These are phyloP conservation scores for Cossypha heuglini DNA, from an alignment of 2,797 vertebrate genomes.

Conservation along the genomic window DNA sequence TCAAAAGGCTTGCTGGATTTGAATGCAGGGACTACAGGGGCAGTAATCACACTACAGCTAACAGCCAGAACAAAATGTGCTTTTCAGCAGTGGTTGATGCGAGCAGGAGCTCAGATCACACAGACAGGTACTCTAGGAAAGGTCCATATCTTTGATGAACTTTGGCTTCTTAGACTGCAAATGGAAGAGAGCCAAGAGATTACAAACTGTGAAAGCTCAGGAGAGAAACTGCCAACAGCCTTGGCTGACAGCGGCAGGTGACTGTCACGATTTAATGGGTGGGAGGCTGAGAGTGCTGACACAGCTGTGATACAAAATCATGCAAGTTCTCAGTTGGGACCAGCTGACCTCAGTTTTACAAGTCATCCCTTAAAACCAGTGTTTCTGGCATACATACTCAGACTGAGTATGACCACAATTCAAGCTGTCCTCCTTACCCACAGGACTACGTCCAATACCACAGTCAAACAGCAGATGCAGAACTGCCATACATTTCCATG, in stretches of 20 bases:
- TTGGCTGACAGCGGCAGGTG: background rate
- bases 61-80: background rate
- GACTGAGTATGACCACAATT: rapidly evolving
- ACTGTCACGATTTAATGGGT: background rate
- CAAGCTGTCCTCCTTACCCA: background rate
- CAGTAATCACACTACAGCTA: background rate
- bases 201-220: background rate
- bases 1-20: background rate
- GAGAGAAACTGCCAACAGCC: background rate
- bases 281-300: background rate
- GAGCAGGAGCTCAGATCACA: background rate
- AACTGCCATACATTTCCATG: background rate
- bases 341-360: background rate
- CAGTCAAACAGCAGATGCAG: background rate
- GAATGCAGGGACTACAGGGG: background rate
- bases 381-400: background rate
- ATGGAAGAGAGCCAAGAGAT: background rate
- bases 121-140: background rate
- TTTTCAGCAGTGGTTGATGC: background rate
- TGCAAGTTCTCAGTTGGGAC: background rate
- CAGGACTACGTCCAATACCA: rapidly evolving
- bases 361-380: background rate
- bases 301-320: background rate
- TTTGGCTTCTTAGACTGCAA: background rate
- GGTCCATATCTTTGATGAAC: background rate